Base-by-base conservation (phyloP, 2,888 invertebrate species). In the Petrolisthes manimaculis region DNA sequence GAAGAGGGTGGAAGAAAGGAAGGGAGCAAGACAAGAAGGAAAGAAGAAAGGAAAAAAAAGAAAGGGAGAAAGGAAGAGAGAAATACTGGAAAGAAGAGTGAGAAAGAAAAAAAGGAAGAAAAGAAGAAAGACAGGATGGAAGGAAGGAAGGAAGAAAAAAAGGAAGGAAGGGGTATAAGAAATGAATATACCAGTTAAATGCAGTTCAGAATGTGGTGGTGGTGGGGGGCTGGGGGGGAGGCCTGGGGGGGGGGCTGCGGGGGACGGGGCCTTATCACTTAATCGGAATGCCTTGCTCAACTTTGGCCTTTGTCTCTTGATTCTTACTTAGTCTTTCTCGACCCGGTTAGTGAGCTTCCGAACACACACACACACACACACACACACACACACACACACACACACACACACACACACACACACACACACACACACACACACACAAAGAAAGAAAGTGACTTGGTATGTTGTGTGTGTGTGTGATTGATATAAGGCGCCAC, bases 401-500 rank as follows among this genome's bases (percentile, higher is more conserved):
- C 83, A 83, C 83, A 83, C 71, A 83, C 83, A 83, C 83, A 83
- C 71, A 83, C 83, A 83, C 71, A 69, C 83, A 71, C 83, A 83
- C 71, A 83, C 71, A 83, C 71, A 83, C 83, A n/a, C n/a, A n/a
- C n/a, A n/a, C n/a, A n/a, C n/a, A n/a, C n/a, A n/a, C n/a, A n/a
- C n/a, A n/a, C n/a, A n/a, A n/a, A n/a, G n/a, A n/a, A n/a, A n/a
- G n/a, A n/a, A n/a, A n/a, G n/a, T n/a, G n/a, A n/a, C n/a, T n/a
- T n/a, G n/a, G n/a, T n/a, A n/a, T n/a, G n/a, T n/a, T n/a, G n/a
- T n/a, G n/a, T n/a, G n/a, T n/a, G n/a, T n/a, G n/a, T n/a, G n/a
- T n/a, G n/a, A n/a, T n/a, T n/a, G n/a, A n/a, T n/a, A n/a, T n/a
- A n/a, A n/a, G n/a, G n/a, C n/a, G n/a, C n/a, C n/a, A n/a, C n/a